A percentile compares a stretch with the other conserved stretches of the same genome.
Evolutionary conservation across 2,888 invertebrate species (phyloP).

Genomic region (Parnassius smintheus): DNA sequence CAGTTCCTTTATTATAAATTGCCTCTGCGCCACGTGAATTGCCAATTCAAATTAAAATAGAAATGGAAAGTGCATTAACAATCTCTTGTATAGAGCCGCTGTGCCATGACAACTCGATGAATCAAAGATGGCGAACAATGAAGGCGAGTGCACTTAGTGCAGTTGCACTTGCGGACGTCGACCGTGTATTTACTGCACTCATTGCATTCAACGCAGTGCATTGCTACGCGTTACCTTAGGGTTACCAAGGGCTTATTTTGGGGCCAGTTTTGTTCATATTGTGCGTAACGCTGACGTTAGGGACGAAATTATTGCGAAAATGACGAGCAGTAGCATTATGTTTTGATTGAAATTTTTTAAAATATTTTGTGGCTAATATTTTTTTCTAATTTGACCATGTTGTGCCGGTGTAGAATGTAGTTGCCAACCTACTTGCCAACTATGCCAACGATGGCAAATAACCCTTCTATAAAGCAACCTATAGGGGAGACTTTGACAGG

Average conservation of each 20-base stretch:
- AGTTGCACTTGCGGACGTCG: slow-evolving; percentile 11
- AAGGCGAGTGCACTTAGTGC: slow-evolving; percentile 37
- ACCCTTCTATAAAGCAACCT: no score
- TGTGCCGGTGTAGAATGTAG: no score
- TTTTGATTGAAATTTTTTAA: background rate
- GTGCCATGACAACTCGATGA: slow-evolving; percentile 8
- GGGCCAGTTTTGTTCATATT: background rate
- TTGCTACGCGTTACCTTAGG: slow-evolving; percentile 13
- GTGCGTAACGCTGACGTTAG: no score
- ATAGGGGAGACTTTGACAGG: no score
- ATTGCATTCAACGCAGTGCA: background rate
- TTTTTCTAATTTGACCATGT: no score
- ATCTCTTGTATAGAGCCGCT: background rate
- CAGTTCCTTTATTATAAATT: no score
- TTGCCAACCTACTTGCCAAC: no score
- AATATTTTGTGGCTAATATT: background rate
- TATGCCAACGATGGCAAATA: no score
- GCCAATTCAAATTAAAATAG: background rate
- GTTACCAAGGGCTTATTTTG: slow-evolving; percentile 15
- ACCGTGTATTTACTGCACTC: slow-evolving; percentile 11
- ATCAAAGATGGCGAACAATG: slow-evolving; percentile 11
- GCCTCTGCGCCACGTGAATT: no score
- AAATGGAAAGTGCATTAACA: slow-evolving; percentile 2
- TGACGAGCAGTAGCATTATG: background rate
- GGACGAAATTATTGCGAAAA: background rate